Percentiles rank a stretch among this genome's conserved stretches.
Conservation (phyloP, 2,888 invertebrate species). For the Cremastobaeus sp. region DNA sequence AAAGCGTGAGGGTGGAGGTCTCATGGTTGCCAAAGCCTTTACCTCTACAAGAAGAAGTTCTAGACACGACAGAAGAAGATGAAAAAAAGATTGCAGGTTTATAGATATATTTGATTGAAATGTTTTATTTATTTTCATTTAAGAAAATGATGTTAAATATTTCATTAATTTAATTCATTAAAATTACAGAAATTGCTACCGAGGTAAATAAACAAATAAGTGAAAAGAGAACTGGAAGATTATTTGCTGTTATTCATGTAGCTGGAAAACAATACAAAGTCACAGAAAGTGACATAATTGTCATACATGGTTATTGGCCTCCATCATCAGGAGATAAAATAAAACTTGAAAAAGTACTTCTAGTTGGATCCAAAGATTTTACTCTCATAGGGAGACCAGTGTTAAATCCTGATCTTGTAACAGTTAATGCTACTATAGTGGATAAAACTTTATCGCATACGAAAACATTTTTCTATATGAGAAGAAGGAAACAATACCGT, state of each 20-base stretch:
- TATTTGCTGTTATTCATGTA: conserved; percentile 90
- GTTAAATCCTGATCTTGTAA: conserved; percentile 85
- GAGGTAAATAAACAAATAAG: conserved; percentile 83
- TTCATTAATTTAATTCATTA: neutral
- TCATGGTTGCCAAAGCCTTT: conserved; percentile 68
- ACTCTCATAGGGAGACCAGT: conserved; percentile 89
- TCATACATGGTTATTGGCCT: conserved; percentile 91
- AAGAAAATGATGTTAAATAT: conserved; percentile 7
- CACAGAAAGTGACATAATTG: conserved; percentile 90
- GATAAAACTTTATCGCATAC: conserved; percentile 91
- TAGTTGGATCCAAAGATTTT: conserved; percentile 89
- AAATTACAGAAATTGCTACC: conserved; percentile 79
- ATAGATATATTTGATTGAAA: neutral
- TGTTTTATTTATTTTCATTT: neutral
- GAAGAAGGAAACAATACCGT: conserved; percentile 87
- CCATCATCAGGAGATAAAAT: conserved; percentile 89
- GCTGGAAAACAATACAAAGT: conserved; percentile 91
- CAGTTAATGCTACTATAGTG: conserved; percentile 88
- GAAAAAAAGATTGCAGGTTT: conserved; percentile 67
- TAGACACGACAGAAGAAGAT: conserved; percentile 65
- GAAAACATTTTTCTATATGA: conserved; percentile 87
- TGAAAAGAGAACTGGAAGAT: conserved; percentile 80
- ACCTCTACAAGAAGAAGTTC: conserved; percentile 64
- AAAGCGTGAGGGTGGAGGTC: conserved; percentile 42
- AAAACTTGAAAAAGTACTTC: conserved; percentile 88